Evolutionary conservation across 2,888 invertebrate species (phyloP), one percentile per base, ranked within the genome.

Genomic region (Nomada flava): DNA sequence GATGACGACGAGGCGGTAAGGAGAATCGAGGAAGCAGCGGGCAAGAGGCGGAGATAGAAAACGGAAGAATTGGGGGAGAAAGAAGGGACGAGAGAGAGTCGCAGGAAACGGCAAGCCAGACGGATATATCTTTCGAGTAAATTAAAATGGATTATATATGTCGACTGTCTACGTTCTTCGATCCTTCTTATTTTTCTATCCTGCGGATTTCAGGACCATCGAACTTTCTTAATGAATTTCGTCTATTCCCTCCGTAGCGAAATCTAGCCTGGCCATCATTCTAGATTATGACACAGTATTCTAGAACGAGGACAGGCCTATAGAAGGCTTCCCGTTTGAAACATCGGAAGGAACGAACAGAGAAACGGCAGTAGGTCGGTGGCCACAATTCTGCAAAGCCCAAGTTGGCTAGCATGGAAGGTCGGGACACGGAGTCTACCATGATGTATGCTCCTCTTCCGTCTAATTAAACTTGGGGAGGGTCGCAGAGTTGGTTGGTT

Each of bases 91-190:
- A n/a, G 18, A n/a, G 76, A 77, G 83, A 84, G 85, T 87, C 86
- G 83, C 80, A 73, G 83, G 88, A 89, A 90, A 91, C 86, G 90
- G 91, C 90, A 89, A 91, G 87, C 89, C 90, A 91, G 90, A 92
- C 91, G 91, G 89, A 91, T 92, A 91, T 92, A 91, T 92, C 91
- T 89, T 84, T 79, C 85, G 84, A 88, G 90, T 92, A 92, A 92
- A 93, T 92, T 93, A 92, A 92, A 92, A 92, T 91, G 92, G 91
- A 93, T 93, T 92, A 92, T 92, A 92, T 92, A 92, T 91, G 91
- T 92, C 88, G 85, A 86, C 87, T 89, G 47, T 47, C 47, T 11
- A 10, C 89, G 87, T 88, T 89, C 90, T 90, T 91, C 91, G 87
- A 92, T 92, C 90, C 91, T 89, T 89, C 84, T 90, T 89, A 85